phyloP scores from a whole-genome alignment of 1,140 invertebrate species.

The Drosophila tropicalis region DNA sequence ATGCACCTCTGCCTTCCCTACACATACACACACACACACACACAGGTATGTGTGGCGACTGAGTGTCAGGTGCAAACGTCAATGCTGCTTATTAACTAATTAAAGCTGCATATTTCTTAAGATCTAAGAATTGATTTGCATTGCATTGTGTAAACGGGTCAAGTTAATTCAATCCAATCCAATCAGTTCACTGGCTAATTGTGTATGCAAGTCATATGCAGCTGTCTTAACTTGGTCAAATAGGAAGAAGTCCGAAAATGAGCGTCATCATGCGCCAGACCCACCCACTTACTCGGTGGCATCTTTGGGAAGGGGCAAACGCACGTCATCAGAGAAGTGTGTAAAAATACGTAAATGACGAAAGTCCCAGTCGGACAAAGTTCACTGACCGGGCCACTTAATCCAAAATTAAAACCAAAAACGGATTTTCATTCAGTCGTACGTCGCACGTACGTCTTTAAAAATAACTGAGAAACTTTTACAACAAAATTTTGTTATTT shows the following conservation, averaged over 20 bases:
- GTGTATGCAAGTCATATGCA: background rate
- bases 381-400: conserved; percentile 65
- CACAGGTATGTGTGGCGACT: conserved; percentile 39
- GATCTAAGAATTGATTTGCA: conserved; percentile 69
- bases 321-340: conserved; percentile 55
- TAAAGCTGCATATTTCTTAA: conserved; percentile 76
- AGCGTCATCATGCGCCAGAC: conserved; percentile 2
- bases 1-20: background rate
- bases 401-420: conserved; percentile 54
- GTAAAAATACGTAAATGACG: conserved; percentile 64
- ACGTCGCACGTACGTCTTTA: conserved; percentile 41
- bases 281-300: conserved; percentile 32
- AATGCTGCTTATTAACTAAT: conserved; percentile 73
- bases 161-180: conserved; percentile 40
- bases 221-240: conserved; percentile 8
- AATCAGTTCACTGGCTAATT: conserved; percentile 27
- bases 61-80: conserved; percentile 60
- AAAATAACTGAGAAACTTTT: conserved; percentile 78
- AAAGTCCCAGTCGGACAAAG: conserved; percentile 80
- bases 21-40: conserved; percentile 17
- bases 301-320: conserved; percentile 17
- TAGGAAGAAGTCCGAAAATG: conserved; percentile 1
- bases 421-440: conserved; percentile 69
- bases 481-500: conserved; percentile 55
- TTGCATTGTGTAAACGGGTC: conserved; percentile 23